Percentiles rank a stretch among this genome's conserved stretches.
Evolutionary conservation across 2,113 vertebrate species (phyloP).

Genomic region (Thunnus thynnus): DNA sequence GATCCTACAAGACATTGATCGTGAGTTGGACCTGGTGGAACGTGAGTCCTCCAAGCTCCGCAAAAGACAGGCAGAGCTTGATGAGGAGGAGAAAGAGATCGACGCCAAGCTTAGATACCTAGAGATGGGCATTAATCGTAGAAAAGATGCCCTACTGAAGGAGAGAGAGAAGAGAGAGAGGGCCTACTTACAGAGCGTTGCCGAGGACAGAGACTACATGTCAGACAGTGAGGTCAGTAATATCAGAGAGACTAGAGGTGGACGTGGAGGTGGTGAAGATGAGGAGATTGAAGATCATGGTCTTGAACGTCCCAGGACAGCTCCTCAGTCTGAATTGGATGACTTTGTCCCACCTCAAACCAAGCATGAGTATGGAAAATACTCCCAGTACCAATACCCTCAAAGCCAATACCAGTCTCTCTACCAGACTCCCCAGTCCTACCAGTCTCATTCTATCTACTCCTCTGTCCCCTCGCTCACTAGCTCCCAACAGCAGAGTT

Average conservation of each 20-base stretch:
- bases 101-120: constrained; percentile 97
- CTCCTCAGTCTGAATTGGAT: constrained; percentile 94
- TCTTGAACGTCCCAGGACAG: constrained; percentile 93
- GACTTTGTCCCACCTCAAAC: constrained; percentile 95
- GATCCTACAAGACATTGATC: constrained; percentile 98
- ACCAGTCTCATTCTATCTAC: constrained; percentile 93
- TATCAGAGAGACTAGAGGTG: constrained; percentile 90
- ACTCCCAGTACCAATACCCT: constrained; percentile 94
- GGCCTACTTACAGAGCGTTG: constrained; percentile 97
- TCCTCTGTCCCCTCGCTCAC: constrained; percentile 94
- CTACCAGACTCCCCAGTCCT: constrained; percentile 92
- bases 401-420: constrained; percentile 92
- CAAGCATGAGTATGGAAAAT: constrained; percentile 93
- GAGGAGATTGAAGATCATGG: constrained; percentile 86
- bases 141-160: constrained; percentile 95
- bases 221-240: constrained; percentile 98
- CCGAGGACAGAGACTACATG: constrained; percentile 99
- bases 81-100: constrained; percentile 99
- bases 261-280: constrained; percentile 79
- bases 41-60: constrained; percentile 98
- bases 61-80: constrained; percentile 97
- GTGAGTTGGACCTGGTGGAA: constrained; percentile 96
- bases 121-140: constrained; percentile 98
- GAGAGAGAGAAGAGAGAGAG: constrained; percentile 97
- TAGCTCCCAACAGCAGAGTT: constrained; percentile 92